phyloP scores from a whole-genome alignment of 2,888 invertebrate genomes.

The Drosophila meridionalis region DNA sequence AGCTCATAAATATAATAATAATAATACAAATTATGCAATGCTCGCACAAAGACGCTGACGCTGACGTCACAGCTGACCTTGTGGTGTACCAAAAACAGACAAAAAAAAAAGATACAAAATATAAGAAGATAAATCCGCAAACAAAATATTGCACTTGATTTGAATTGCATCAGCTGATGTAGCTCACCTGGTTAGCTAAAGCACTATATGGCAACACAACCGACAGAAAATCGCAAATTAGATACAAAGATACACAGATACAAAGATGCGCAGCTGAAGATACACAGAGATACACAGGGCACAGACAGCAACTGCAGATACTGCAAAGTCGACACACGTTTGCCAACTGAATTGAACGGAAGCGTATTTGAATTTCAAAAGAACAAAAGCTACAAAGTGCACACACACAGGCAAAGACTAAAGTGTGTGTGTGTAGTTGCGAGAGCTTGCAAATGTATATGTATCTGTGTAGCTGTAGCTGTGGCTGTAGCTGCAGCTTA shows the following conservation, averaged over 20 bases:
- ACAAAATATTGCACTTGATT: constrained; percentile 11
- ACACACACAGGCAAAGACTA: constrained; percentile 3
- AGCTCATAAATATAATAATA: constrained; percentile 11
- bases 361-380: constrained; percentile 80
- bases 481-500: constrained; percentile 21
- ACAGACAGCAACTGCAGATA: constrained; percentile 62
- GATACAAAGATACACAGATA: constrained; percentile 11
- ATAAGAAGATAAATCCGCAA: constrained; percentile 14
- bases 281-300: constrained; percentile 17
- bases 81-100: constrained; percentile 44
- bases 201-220: constrained; percentile 5
- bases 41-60: constrained; percentile 31
- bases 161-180: constrained; percentile 33
- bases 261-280: constrained; percentile 9
- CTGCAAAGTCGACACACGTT: constrained; percentile 82
- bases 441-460: constrained; percentile 23
- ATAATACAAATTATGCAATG: constrained; percentile 65
- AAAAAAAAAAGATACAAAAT: constrained; percentile 8
- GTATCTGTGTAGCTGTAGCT: constrained; percentile 7
- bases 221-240: constrained; percentile 5
- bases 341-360: constrained; percentile 79
- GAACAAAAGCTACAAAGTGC: constrained; percentile 71
- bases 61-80: constrained; percentile 72
- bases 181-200: constrained; percentile 37
- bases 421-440: constrained; percentile 25